Evolutionary conservation across 2,888 invertebrate species (phyloP), one percentile per base, ranked within the genome.

Genomic region (Meiosimyza platycephala): DNA sequence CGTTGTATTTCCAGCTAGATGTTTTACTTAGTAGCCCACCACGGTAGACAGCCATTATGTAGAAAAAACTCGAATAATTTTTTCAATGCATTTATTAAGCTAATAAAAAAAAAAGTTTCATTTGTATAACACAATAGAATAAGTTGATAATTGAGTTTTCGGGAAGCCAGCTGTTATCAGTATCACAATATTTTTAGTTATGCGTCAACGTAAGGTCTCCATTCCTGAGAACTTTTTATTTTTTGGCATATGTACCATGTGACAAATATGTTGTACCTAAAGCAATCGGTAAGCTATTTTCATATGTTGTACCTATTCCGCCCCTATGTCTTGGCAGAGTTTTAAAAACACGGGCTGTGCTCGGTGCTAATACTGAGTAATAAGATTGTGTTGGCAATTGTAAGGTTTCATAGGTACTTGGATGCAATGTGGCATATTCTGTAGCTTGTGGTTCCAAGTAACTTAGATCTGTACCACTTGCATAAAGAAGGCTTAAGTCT

Each of bases 381-480:
- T 86, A 86, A 48, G 86, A 79, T 33, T 81, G 77, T 1, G 83
- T 76, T 5, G 86, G 85, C 6, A 84, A 77, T 4, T 82, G 82
- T 52, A 85, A 67, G 1, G 80, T 77, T 50, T 78, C 77, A 54
- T 76, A 73, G 12, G 75, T 60, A 16, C 76, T 60, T 13, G 78
- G 70, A 18, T 78, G 76, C 55, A 77, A 60, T 51, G 47, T 15
- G 70, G 62, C 40, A n/a, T 40, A 48, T 65, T 74, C 57, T 66
- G 63, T 15, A 69, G 76, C 2, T 9, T 9, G 47, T 11, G 55
- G 76, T 74, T 7, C 54, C 51, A 50, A 48, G 50, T 33, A 76
- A 75, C 28, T n/a, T 1, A 65, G 47, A 12, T 47, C 11, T 55
- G 16, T 16, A 6, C 16, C 40, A 13, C 16, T 33, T 13, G 40